Percentiles rank a stretch among this genome's conserved stretches.
phyloP scores from a whole-genome alignment of 2,888 invertebrate genomes.

The Patella pellucida region DNA sequence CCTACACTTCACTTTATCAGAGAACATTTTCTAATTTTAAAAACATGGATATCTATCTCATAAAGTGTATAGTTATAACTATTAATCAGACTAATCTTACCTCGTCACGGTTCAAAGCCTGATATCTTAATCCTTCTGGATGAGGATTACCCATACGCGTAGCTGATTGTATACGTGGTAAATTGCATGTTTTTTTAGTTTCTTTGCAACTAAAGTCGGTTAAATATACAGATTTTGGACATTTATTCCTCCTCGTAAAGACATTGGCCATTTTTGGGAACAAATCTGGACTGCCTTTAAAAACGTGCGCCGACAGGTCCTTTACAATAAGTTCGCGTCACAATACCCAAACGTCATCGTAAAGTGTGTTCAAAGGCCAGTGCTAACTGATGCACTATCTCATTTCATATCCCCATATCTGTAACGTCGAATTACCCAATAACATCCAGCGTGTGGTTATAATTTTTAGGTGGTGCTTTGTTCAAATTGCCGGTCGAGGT shows the following conservation, averaged over 20 bases:
- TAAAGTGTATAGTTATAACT: too few species aligned
- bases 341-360: too few species aligned
- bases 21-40: too few species aligned
- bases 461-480: too few species aligned
- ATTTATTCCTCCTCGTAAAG: neutral
- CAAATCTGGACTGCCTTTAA: neutral
- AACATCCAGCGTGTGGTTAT: too few species aligned
- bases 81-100: neutral
- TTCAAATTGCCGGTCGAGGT: too few species aligned
- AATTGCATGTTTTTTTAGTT: neutral
- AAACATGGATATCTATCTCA: too few species aligned
- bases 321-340: too few species aligned
- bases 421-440: too few species aligned
- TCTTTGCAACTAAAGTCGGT: neutral
- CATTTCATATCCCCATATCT: too few species aligned
- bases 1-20: too few species aligned
- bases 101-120: slow-evolving; percentile 10
- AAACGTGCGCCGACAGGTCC: too few species aligned
- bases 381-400: neutral
- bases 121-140: slow-evolving; percentile 1
- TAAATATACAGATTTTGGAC: neutral
- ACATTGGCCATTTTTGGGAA: slow-evolving; percentile 12
- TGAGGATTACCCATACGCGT: slow-evolving; percentile 10
- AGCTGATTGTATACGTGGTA: slow-evolving; percentile 5
- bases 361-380: neutral